Evolutionary conservation across 2,888 invertebrate genomes (phyloP), one percentile per base, ranked within the genome.

Genomic region (Willowsia nigromaculata): DNA sequence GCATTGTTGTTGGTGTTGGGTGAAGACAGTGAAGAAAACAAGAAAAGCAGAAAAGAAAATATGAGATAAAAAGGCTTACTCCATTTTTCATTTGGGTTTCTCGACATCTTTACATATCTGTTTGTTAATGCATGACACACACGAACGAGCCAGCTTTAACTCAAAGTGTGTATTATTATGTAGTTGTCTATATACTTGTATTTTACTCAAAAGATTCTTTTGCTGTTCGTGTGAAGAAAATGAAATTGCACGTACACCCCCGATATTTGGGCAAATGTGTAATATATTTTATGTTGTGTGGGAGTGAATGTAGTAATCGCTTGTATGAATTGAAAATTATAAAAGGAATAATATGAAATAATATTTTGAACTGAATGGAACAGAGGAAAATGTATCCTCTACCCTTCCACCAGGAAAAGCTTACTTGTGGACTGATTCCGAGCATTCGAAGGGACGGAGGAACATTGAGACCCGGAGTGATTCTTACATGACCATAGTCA

Each of bases 391-490:
- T 30, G 62, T 0, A 18, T 68, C 40, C 22, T 68, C 37, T 68
- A 27, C 18, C 40, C 0, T 22, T 15, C 18, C 33, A 33, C 33
- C 22, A 40, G 18, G 37, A 40, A 18, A 22, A 71, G 71, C 96
- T 95, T 95, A 98, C 98, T 97, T 98, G 98, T 74, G 98, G 98
- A 91, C 97, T 97, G 90, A 98, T 97, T 91, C 98, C 98, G 71
- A 98, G 96, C 98, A 98, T 98, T 95, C 97, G 97, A 90, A 98
- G 95, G 62, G 97, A 97, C 81, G 98, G 98, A 59, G 98, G 98
- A 71, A 98, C 96, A 94, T 97, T 97, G 91, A 96, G 94, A 85
- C 94, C 94, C 91, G 95, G 95, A 0, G 97, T 97, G 91, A 98
- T 95, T 91, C 95, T 94, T 76, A 98, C 96, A 94, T 98, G 97